phyloP scores from a whole-genome alignment of 2,113 vertebrate species.

The Bolborhynchus lineola region DNA sequence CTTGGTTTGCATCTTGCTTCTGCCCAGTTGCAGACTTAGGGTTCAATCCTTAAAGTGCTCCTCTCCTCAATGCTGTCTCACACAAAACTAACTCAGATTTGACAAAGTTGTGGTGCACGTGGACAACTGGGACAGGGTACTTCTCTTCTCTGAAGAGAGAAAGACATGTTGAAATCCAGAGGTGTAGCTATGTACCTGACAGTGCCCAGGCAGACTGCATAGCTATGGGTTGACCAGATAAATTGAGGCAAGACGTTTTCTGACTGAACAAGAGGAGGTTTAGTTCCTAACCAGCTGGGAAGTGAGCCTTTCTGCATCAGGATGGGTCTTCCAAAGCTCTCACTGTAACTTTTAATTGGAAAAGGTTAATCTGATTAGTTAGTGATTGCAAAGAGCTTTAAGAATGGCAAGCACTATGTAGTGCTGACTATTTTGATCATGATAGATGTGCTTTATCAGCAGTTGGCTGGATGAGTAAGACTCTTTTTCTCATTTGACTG shows the following conservation, averaged over 20 bases:
- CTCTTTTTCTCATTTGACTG: not conserved
- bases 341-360: not conserved
- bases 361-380: conserved; percentile 26
- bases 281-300: not conserved
- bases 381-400: conserved; percentile 6
- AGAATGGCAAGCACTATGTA: conserved; percentile 13
- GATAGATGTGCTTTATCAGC: conserved; percentile 26
- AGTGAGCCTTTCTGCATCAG: not conserved
- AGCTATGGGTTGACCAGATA: not conserved
- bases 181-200: not conserved
- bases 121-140: not conserved
- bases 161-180: not conserved
- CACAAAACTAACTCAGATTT: not conserved
- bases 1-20: not conserved
- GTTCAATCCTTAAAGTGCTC: not conserved
- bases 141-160: not conserved
- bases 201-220: not conserved
- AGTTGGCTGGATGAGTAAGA: not conserved
- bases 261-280: not conserved
- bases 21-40: not conserved
- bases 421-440: conserved; percentile 19
- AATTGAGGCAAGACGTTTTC: not conserved
- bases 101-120: not conserved
- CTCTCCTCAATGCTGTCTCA: not conserved
- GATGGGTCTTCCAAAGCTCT: not conserved